These are phyloP conservation scores for Tiphia femorata DNA, from an alignment of 2,888 invertebrate species.

Conservation along the genomic window DNA sequence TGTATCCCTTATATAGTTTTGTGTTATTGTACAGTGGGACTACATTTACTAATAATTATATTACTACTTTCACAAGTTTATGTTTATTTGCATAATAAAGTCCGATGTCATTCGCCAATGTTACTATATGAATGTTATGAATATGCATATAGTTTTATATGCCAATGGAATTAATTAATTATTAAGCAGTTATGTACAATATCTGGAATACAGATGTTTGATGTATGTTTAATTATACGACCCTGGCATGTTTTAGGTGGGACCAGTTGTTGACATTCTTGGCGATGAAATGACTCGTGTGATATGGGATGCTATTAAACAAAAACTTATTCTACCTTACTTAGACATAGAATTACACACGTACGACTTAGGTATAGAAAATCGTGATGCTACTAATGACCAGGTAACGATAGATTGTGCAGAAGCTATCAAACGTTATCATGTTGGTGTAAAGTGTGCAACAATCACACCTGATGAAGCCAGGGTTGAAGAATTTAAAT, in stretches of 20 bases:
- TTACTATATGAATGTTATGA: neutral
- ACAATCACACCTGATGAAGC: slow-evolving; percentile 98
- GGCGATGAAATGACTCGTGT: slow-evolving; percentile 98
- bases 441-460: slow-evolving; percentile 99
- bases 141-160: neutral
- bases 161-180: neutral
- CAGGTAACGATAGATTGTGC: slow-evolving; percentile 98
- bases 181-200: no score
- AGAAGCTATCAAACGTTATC: slow-evolving; percentile 95
- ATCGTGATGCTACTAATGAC: slow-evolving; percentile 93
- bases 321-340: slow-evolving; percentile 96
- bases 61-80: no score
- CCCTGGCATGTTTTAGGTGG: slow-evolving; percentile 76
- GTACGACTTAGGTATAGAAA: slow-evolving; percentile 95
- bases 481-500: slow-evolving; percentile 90
- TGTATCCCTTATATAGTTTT: no score
- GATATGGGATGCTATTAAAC: slow-evolving; percentile 98
- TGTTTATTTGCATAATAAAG: neutral
- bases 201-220: no score
- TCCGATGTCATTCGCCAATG: neutral
- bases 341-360: slow-evolving; percentile 94
- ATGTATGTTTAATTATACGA: no score
- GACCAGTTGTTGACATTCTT: slow-evolving; percentile 91
- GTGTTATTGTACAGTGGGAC: no score
- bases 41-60: no score